A percentile compares a stretch with the other conserved stretches of the same genome.
Evolutionary conservation across 2,888 invertebrate species (phyloP).

Genomic region (Nemurella pictetii): DNA sequence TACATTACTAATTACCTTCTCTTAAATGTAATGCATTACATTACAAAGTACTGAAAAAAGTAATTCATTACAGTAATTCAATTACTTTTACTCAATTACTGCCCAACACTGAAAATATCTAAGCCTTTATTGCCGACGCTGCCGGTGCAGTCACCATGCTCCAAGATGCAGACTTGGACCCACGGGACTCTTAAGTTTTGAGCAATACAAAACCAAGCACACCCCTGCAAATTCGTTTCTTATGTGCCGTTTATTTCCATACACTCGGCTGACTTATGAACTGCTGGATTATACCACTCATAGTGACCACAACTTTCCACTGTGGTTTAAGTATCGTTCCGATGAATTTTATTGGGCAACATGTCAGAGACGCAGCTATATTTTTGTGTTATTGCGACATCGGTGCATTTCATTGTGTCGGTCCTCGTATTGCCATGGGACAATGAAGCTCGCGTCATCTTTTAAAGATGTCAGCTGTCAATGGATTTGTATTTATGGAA

Average conservation of each 20-base stretch:
- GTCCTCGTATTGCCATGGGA: background rate
- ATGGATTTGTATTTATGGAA: background rate
- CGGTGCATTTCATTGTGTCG: background rate
- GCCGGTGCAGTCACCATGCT: background rate
- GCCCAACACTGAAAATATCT: no score
- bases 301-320: background rate
- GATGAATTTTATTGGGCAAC: background rate
- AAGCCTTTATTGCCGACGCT: background rate
- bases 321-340: background rate
- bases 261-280: conserved; percentile 18
- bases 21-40: no score
- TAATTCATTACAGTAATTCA: no score
- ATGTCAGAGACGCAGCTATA: background rate
- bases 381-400: background rate
- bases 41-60: no score
- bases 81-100: no score
- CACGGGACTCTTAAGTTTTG: background rate
- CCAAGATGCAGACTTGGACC: no score
- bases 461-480: background rate
- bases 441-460: background rate
- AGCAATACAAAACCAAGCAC: background rate
- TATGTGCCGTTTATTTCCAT: conserved; percentile 11
- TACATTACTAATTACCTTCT: no score
- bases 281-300: conserved; percentile 2
- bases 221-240: background rate